These are phyloP conservation scores for Austrofundulus limnaeus DNA, from an alignment of 2,113 vertebrate genomes.

Conservation along the genomic window DNA sequence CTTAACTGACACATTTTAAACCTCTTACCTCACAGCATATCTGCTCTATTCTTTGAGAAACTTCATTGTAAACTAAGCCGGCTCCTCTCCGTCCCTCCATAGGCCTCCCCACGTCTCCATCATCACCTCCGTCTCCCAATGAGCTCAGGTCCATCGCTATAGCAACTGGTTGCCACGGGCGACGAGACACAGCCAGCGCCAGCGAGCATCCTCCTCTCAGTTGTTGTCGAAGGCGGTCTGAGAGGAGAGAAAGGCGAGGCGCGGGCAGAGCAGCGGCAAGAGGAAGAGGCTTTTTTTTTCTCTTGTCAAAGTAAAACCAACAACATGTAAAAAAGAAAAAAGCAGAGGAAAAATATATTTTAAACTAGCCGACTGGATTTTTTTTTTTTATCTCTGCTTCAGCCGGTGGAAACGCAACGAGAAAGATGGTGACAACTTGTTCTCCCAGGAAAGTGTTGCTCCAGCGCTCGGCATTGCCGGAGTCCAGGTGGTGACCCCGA, in stretches of 20 bases:
- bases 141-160: conserved; percentile 61
- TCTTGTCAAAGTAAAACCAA: conserved; percentile 32
- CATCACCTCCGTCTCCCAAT: conserved; percentile 47
- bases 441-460: conserved; percentile 43
- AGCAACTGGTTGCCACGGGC: conserved; percentile 64
- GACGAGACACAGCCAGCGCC: conserved; percentile 62
- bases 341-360: neutral
- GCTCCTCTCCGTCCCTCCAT: neutral
- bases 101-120: conserved; percentile 34
- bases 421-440: conserved; percentile 40
- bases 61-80: conserved; percentile 22
- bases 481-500: conserved; percentile 32
- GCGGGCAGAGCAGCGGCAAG: conserved; percentile 12
- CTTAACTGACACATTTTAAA: neutral
- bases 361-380: conserved; percentile 12
- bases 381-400: conserved; percentile 5
- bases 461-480: conserved; percentile 10
- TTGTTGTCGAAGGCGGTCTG: conserved; percentile 42
- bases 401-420: conserved; percentile 1
- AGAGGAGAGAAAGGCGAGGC: conserved; percentile 43
- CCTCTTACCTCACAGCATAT: neutral
- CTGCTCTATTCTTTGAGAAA: neutral
- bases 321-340: neutral
- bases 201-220: conserved; percentile 50
- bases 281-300: conserved; percentile 12